These are phyloP conservation scores for Todus mexicanus DNA, from an alignment of 2,797 vertebrate genomes.

Conservation along the genomic window DNA sequence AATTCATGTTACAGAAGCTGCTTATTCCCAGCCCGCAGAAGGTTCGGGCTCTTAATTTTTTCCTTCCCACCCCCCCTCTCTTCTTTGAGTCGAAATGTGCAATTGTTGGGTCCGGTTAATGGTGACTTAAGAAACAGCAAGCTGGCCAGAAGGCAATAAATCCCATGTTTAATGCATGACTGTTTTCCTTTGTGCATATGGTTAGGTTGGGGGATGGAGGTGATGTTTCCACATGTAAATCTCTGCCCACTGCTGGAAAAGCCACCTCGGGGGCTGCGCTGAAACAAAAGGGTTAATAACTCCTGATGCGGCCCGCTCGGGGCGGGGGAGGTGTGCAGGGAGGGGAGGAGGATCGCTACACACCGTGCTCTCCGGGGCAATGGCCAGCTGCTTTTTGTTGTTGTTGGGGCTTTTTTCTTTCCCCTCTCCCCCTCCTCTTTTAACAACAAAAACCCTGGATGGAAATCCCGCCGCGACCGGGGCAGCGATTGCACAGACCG, in stretches of 20 bases:
- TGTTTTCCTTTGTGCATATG: constrained; percentile 91
- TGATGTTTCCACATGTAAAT: constrained; percentile 80
- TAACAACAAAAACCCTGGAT: not conserved
- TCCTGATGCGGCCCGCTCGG: constrained; percentile 54
- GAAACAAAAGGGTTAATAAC: constrained; percentile 80
- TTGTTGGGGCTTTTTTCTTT: not conserved
- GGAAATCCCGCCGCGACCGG: not conserved
- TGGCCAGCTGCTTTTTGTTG: constrained; percentile 44
- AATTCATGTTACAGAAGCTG: not conserved
- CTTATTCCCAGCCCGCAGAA: not conserved
- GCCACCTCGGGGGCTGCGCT: constrained; percentile 51
- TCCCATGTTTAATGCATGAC: constrained; percentile 89
- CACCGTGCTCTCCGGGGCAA: constrained; percentile 13
- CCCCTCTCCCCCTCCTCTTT: not conserved
- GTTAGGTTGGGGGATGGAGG: constrained; percentile 79
- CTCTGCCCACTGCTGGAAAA: constrained; percentile 64
- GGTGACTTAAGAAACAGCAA: constrained; percentile 75
- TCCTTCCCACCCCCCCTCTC: not conserved
- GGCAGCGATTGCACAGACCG: not conserved
- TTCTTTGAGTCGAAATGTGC: constrained; percentile 61
- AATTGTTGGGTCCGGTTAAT: constrained; percentile 64
- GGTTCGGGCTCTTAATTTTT: not conserved
- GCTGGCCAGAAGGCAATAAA: constrained; percentile 89
- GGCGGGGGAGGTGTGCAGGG: constrained; percentile 42
- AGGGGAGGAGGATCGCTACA: constrained; percentile 35